Evolutionary conservation across 2,888 invertebrate species (phyloP).

Genomic region (Drosophila anomalata): DNA sequence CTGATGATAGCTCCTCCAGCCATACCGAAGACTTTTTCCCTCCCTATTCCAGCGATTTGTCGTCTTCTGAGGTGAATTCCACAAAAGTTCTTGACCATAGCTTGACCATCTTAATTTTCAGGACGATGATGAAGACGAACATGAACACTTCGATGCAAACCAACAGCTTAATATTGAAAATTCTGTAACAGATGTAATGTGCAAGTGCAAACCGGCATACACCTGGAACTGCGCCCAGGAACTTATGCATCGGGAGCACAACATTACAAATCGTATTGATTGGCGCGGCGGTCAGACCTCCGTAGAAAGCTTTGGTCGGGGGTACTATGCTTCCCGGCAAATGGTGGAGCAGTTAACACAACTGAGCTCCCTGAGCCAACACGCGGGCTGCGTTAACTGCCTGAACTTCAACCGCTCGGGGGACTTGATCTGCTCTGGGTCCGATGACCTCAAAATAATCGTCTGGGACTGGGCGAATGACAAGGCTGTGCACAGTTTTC

Average conservation of each 20-base stretch:
- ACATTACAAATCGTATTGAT: slow-evolving; percentile 60
- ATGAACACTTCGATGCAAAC: slow-evolving; percentile 31
- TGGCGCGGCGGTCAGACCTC: slow-evolving; percentile 74
- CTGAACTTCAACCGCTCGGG: slow-evolving; percentile 92
- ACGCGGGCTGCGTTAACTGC: slow-evolving; percentile 96
- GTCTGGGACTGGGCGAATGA: slow-evolving; percentile 96
- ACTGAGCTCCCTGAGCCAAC: slow-evolving; percentile 90
- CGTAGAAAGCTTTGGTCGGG: slow-evolving; percentile 40
- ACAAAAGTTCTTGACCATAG: background rate
- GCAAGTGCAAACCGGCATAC: slow-evolving; percentile 78
- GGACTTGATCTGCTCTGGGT: slow-evolving; percentile 92
- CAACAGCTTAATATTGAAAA: slow-evolving; percentile 32
- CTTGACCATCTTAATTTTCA: background rate
- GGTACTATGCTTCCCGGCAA: slow-evolving; percentile 90
- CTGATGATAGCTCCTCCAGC: slow-evolving; percentile 11
- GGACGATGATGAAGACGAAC: slow-evolving; percentile 41
- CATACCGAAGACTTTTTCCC: background rate
- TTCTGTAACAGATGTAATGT: slow-evolving; percentile 65
- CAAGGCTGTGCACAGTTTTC: slow-evolving; percentile 87
- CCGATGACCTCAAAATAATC: slow-evolving; percentile 93
- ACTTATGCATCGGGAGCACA: slow-evolving; percentile 80
- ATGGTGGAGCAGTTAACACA: slow-evolving; percentile 92
- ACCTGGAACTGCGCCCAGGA: slow-evolving; percentile 72
- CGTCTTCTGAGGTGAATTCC: slow-evolving; percentile 20
- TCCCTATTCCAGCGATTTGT: slow-evolving; percentile 25